Conservation (phyloP, 2,113 vertebrate species). For the Amblyornis subalaris region DNA sequence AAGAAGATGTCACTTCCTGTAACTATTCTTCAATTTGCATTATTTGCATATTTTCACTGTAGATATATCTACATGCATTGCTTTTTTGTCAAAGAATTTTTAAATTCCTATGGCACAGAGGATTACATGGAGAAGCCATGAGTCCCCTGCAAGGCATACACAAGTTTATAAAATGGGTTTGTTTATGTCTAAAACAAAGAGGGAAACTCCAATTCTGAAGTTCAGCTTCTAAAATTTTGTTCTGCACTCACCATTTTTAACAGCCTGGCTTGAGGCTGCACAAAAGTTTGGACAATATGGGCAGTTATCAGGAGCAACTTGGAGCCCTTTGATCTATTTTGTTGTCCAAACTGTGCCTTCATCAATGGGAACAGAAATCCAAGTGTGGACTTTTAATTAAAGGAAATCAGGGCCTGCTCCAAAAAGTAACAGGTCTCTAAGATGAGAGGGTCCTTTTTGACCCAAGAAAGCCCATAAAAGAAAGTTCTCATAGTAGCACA, state of each 20-base stretch:
- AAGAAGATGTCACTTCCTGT: neutral
- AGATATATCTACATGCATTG: neutral
- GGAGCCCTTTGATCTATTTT: neutral
- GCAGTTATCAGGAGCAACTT: neutral
- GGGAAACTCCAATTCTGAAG: neutral
- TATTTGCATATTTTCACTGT: neutral
- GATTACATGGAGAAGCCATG: neutral
- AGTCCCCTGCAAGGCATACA: neutral
- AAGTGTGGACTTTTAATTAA: neutral
- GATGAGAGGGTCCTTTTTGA: neutral
- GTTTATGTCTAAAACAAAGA: neutral
- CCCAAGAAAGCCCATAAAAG: neutral
- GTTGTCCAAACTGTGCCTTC: neutral
- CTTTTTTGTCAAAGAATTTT: neutral
- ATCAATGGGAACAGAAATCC: neutral
- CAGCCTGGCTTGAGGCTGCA: neutral
- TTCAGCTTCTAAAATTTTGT: neutral
- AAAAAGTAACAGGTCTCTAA: neutral
- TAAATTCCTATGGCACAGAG: neutral
- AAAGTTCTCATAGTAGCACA: neutral
- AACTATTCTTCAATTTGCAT: neutral
- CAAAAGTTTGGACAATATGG: rapidly evolving
- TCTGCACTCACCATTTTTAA: neutral
- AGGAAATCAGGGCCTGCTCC: neutral
- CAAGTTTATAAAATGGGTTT: neutral